phyloP scores from a whole-genome alignment of 2,113 vertebrate genomes.

The Alaudala cheleensis region DNA sequence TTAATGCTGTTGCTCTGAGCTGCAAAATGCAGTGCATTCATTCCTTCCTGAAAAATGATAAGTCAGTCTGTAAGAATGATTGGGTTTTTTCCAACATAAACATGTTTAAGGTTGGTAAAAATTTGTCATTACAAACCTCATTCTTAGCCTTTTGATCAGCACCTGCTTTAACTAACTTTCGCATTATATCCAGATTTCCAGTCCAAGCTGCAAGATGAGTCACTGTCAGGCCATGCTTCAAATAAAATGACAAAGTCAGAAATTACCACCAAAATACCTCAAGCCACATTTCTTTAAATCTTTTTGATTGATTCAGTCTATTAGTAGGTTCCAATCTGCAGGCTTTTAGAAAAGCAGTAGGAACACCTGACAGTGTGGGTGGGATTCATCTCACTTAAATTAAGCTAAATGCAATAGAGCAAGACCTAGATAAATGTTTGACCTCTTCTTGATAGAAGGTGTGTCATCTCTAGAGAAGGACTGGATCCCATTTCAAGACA shows the following conservation, averaged over 20 bases:
- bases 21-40: slow-evolving; percentile 88
- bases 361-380: neutral
- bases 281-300: neutral
- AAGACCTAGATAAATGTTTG: neutral
- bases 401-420: neutral
- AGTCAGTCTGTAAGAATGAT: neutral
- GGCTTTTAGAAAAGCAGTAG: neutral
- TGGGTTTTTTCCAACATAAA: neutral
- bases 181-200: slow-evolving; percentile 85
- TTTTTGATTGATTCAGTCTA: neutral
- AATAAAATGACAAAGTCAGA: slow-evolving; percentile 41
- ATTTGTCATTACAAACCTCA: slow-evolving; percentile 70
- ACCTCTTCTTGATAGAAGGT: neutral
- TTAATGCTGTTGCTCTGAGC: slow-evolving; percentile 84
- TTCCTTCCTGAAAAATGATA: slow-evolving; percentile 77
- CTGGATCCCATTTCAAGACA: neutral
- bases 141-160: slow-evolving; percentile 85
- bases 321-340: neutral
- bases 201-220: slow-evolving; percentile 90
- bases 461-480: neutral
- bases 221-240: slow-evolving; percentile 84
- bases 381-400: neutral
- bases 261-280: neutral
- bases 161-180: slow-evolving; percentile 85
- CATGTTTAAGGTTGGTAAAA: neutral